A percentile compares a stretch with the other conserved stretches of the same genome.
These are phyloP conservation scores for Lycopodina hypogea DNA, from an alignment of 37 sponge, comb jelly and placozoan species.

Conservation along the genomic window DNA sequence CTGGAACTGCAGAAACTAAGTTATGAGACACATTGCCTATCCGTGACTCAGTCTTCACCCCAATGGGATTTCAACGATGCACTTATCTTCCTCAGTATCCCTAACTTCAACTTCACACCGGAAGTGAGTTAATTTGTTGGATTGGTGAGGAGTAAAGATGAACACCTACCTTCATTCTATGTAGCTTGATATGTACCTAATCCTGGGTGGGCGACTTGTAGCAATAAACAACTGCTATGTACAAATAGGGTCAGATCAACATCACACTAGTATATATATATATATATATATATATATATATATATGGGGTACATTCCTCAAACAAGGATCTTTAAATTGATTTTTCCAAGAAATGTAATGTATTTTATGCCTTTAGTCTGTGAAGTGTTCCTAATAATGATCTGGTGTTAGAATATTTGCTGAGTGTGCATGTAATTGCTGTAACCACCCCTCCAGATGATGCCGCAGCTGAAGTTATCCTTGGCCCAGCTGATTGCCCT, in stretches of 20 bases:
- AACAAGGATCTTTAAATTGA: too few relatives aligned
- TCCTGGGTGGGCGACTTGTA: background rate
- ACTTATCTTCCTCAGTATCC: conserved; percentile 8
- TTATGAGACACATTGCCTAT: conserved; percentile 13
- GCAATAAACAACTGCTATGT: too few relatives aligned
- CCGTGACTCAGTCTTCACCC: background rate
- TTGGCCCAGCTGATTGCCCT: conserved; percentile 44
- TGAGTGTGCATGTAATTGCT: background rate
- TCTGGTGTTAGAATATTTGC: background rate
- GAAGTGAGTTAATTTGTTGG: too few relatives aligned
- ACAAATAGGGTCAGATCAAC: too few relatives aligned
- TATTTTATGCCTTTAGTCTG: too few relatives aligned
- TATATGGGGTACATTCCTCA: too few relatives aligned
- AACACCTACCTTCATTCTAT: too few relatives aligned
- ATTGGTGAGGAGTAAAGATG: too few relatives aligned
- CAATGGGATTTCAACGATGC: conserved; percentile 39
- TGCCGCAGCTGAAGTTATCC: conserved; percentile 34
- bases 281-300: too few relatives aligned
- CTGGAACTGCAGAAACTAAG: background rate
- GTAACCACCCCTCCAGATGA: background rate
- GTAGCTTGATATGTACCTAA: too few relatives aligned
- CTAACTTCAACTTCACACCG: background rate
- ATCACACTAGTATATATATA: too few relatives aligned
- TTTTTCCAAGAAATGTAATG: too few relatives aligned
- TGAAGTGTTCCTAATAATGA: background rate